Conservation (phyloP, 2,888 invertebrate genomes). For the Noctua janthina region DNA sequence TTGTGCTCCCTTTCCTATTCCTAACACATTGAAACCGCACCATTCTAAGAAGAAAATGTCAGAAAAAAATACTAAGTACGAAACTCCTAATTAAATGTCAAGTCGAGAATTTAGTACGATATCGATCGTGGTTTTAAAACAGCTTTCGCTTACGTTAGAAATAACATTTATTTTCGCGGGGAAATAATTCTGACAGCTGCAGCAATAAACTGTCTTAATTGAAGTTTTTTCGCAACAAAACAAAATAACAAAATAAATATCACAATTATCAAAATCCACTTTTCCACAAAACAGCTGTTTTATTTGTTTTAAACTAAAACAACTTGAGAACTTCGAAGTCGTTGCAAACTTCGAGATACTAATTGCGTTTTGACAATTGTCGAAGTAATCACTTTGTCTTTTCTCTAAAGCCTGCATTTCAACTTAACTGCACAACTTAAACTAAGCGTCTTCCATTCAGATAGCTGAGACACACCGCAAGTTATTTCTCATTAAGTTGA, state of each 20-base stretch:
- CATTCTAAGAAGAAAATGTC: not conserved
- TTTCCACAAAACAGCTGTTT: constrained; percentile 18
- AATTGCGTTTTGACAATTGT: constrained; percentile 58
- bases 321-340: constrained; percentile 10
- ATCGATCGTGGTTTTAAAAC: not conserved
- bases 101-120: not conserved
- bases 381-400: constrained; percentile 36
- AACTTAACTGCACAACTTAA: constrained; percentile 56
- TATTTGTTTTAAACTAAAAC: constrained; percentile 10
- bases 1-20: not conserved
- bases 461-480: constrained; percentile 30
- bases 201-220: constrained; percentile 1
- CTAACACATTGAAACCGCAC: not conserved
- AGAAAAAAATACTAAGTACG: not conserved
- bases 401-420: constrained; percentile 43
- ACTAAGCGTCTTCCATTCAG: constrained; percentile 36
- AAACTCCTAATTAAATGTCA: not conserved
- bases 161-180: not conserved
- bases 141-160: not conserved
- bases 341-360: constrained; percentile 36
- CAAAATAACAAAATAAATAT: not conserved
- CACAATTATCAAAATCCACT: constrained; percentile 11
- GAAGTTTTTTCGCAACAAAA: constrained; percentile 9
- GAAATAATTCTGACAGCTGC: not conserved
- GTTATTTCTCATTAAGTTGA: constrained; percentile 56